Evolutionary conservation across 2,888 invertebrate species (phyloP).

Genomic region (Drosophila borealis): DNA sequence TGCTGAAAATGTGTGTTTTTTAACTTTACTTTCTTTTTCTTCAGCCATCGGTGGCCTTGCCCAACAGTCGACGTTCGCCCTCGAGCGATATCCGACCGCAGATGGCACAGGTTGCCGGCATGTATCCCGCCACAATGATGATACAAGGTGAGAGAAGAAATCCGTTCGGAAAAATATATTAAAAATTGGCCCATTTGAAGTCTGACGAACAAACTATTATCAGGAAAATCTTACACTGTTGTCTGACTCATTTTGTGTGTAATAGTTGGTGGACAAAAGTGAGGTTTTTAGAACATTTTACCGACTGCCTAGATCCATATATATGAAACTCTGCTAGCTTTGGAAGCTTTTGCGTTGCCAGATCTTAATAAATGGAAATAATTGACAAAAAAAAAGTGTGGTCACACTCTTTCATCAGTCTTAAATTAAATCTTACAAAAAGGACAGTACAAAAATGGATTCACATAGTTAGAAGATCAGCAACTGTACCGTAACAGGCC

Average conservation of each 20-base stretch:
- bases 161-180: not conserved
- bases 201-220: not conserved
- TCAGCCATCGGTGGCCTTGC: slow-evolving; percentile 84
- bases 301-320: too few relatives aligned
- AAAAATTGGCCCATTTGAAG: not conserved
- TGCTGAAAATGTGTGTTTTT: not conserved
- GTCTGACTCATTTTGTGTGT: too few relatives aligned
- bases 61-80: slow-evolving; percentile 84
- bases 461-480: too few relatives aligned
- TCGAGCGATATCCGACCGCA: slow-evolving; percentile 84
- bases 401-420: too few relatives aligned
- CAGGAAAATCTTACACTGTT: not conserved
- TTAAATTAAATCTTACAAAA: too few relatives aligned
- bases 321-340: too few relatives aligned
- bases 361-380: too few relatives aligned
- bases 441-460: too few relatives aligned
- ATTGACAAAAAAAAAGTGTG: too few relatives aligned
- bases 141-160: slow-evolving; percentile 81
- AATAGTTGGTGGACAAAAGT: too few relatives aligned
- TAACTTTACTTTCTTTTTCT: not conserved
- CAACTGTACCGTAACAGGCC: too few relatives aligned
- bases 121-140: slow-evolving; percentile 85
- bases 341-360: too few relatives aligned
- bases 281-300: not conserved
- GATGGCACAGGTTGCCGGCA: slow-evolving; percentile 84